Evolutionary conservation across 2,797 vertebrate genomes (phyloP).

Genomic region (Mus minutoides): DNA sequence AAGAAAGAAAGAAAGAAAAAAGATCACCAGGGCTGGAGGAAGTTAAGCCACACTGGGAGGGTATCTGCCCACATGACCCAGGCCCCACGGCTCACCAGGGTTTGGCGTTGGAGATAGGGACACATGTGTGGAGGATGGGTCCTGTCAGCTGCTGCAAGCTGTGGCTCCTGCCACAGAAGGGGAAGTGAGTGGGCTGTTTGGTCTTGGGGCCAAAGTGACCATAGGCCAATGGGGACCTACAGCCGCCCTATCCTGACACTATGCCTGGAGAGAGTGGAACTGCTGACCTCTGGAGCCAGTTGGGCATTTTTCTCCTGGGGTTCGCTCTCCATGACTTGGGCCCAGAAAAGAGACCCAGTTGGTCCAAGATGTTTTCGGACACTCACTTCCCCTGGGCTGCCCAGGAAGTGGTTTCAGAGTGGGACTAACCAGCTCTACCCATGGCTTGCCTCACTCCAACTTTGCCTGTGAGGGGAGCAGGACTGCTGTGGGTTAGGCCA

Average conservation of each 20-base stretch:
- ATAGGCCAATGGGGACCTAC: neutral
- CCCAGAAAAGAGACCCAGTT: constrained; percentile 9
- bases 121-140: neutral
- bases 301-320: neutral
- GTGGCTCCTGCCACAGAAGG: constrained; percentile 62
- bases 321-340: constrained; percentile 14
- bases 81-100: neutral
- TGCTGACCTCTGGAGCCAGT: neutral
- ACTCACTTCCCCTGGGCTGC: constrained; percentile 76
- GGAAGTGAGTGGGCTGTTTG: constrained; percentile 78
- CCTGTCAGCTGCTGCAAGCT: neutral
- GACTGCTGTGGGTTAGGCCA: neutral
- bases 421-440: constrained; percentile 66
- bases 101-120: neutral
- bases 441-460: neutral
- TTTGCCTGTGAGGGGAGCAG: constrained; percentile 49
- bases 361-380: constrained; percentile 68
- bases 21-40: neutral
- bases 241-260: neutral
- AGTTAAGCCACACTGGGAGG: neutral
- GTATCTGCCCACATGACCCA: neutral
- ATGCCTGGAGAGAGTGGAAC: neutral
- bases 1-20: neutral
- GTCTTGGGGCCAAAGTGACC: constrained; percentile 17
- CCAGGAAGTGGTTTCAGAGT: constrained; percentile 81